Base-by-base conservation (phyloP, 2,888 invertebrate genomes). In the Eutolmus rufibarbis region DNA sequence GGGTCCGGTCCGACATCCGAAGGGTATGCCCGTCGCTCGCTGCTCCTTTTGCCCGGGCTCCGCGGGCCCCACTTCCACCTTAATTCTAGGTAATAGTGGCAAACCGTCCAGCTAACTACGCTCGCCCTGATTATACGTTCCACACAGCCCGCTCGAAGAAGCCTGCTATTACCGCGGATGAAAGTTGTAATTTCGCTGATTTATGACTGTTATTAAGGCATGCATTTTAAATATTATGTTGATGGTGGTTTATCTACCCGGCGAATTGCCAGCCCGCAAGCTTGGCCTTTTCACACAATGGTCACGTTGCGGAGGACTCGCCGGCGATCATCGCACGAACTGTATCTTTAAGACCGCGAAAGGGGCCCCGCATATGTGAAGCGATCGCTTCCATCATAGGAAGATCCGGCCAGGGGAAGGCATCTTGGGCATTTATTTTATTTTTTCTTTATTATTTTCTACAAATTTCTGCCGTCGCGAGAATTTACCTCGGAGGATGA, bases 121-220 rank as follows among this genome's bases (percentile, higher is more conserved):
- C 66, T 66, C 40, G 66, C 2, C 5, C 74, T 84, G 84, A 84
- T 84, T 84, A 84, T 74, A 84, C 31, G 84, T 84, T 84, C 43
- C 37, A 14, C 34, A 84, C 66, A 74, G 66, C 84, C n/a, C 84
- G 74, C 46, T 57, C 84, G 51, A 74, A 40, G 74, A 84, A 84
- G 84, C 34, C 84, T 84, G 84, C 74, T 84, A 84, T 84, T 84
- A 84, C 34, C 84, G 74, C 66, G 90, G 91, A 91, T 91, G 91
- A 92, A 92, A 91, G 92, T 90, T 91, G 91, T 91, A 92, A 92
- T 92, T 92, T 91, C 89, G 89, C 90, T 92, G 92, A 92, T 92
- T 92, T 92, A 92, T 92, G 89, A 90, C 90, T 89, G 90, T 91
- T 91, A 91, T 91, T 92, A 91, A 91, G 91, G 90, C 78, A 86